Evolutionary conservation across 1,140 invertebrate genomes (phyloP), one percentile per base, ranked within the genome.

Genomic region (Ceratina japonica): DNA sequence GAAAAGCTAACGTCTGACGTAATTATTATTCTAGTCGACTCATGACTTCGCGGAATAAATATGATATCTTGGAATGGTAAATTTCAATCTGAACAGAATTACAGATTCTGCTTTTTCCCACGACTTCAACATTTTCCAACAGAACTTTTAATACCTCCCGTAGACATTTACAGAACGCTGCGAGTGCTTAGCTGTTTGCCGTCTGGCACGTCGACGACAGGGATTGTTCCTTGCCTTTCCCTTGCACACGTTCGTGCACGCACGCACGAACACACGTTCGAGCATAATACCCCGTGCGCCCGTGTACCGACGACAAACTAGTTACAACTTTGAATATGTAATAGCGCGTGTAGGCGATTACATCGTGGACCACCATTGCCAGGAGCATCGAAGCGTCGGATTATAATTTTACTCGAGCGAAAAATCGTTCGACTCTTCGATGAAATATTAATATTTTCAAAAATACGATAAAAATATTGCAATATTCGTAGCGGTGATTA

Each of bases 301-400:
- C 52, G 62, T 49, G 63, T 82, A 69, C 70, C 56, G 12, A 68
- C 76, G 80, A 65, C 63, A 68, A 85, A 88, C 82, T 87, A 85
- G 83, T 87, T 87, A 81, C 84, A 86, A 88, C 72, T 86, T 88
- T 86, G 80, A 79, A 86, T 87, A 85, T 82, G 83, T 86, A 86
- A 86, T 85, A 86, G 82, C 80, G 76, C 75, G 71, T 81, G 79
- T 80, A 74, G 76, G 52, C 84, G 80, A 86, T 88, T 82, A 85
- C 82, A 82, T 78, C 80, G 69, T 85, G 81, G 80, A 86, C 74
- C 74, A 71, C 64, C 56, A 56, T 59, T 78, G 77, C 74, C 75
- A 80, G 75, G 58, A 82, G 61, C 64, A 84, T 82, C 82, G 81
- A 86, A 77, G 63, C 80, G 72, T 75, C 78, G 62, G 75, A 73